Percentiles rank a stretch among this genome's conserved stretches.
Conservation (phyloP, 2,113 vertebrate species). For the Numenius arquata region DNA sequence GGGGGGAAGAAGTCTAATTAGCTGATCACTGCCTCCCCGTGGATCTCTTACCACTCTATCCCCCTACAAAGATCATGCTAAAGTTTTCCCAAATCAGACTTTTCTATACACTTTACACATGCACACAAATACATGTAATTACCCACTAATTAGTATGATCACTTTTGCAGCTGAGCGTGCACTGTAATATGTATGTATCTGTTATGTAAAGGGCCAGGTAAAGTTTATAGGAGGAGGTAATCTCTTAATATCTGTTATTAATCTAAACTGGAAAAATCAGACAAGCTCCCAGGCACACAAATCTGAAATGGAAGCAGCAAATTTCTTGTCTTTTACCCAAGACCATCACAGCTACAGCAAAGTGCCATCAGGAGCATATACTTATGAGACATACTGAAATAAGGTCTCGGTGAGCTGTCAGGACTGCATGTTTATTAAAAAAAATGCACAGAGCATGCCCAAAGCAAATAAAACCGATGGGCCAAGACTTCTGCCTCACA, state of each 20-base stretch:
- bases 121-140: background rate
- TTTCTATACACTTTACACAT: background rate
- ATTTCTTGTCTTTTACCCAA: background rate
- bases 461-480: background rate
- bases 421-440: background rate
- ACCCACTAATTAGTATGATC: background rate
- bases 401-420: background rate
- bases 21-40: background rate
- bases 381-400: rapidly evolving
- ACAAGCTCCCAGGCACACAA: background rate
- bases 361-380: background rate
- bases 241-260: background rate
- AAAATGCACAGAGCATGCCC: background rate
- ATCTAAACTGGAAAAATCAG: background rate
- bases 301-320: background rate
- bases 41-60: background rate
- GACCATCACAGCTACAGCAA: background rate
- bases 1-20: background rate
- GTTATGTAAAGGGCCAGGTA: background rate
- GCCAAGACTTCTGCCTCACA: background rate
- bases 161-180: rapidly evolving
- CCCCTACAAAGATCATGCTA: rapidly evolving
- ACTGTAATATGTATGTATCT: rapidly evolving
- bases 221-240: background rate
- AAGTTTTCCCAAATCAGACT: background rate